Conservation (phyloP, 1,140 invertebrate species). For the Patella vulgata region DNA sequence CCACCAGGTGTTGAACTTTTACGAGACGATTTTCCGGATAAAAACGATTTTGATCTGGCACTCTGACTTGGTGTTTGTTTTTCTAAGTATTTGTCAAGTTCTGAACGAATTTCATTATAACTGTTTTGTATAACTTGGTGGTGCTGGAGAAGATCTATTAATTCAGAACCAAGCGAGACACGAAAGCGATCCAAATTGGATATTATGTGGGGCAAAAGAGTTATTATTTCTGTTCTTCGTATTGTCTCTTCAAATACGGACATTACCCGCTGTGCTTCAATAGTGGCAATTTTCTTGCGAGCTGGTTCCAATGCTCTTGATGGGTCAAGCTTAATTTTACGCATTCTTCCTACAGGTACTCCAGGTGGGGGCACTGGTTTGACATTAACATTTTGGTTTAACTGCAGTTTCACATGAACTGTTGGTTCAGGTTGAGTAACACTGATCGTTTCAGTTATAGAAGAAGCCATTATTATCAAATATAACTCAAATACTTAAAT, state of each 20-base stretch:
- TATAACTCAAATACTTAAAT: too few species aligned
- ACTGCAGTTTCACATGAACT: conserved; percentile 39
- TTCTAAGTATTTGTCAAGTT: conserved; percentile 45
- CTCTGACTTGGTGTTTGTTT: conserved; percentile 24
- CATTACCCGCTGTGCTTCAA: conserved; percentile 66
- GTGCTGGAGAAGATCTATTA: conserved; percentile 50
- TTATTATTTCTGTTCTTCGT: conserved; percentile 54
- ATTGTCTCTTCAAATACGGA: conserved; percentile 64
- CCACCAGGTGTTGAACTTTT: not conserved
- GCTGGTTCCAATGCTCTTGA: conserved; percentile 62
- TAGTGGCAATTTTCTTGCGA: conserved; percentile 62
- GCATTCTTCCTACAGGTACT: conserved; percentile 27
- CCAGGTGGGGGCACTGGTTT: conserved; percentile 20
- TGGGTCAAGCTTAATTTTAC: conserved; percentile 56
- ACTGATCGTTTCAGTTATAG: conserved; percentile 36
- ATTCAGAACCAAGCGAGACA: conserved; percentile 51
- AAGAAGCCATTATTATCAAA: conserved; percentile 35
- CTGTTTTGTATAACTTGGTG: conserved; percentile 51
- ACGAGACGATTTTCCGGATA: conserved; percentile 1
- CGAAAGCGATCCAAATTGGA: conserved; percentile 57
- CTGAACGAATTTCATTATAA: conserved; percentile 53
- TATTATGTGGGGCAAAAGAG: conserved; percentile 57
- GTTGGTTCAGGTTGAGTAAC: conserved; percentile 36
- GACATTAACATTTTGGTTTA: conserved; percentile 22
- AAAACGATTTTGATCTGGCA: not conserved